Conservation (phyloP, 1,140 invertebrate species). For the Heliconius nattereri region DNA sequence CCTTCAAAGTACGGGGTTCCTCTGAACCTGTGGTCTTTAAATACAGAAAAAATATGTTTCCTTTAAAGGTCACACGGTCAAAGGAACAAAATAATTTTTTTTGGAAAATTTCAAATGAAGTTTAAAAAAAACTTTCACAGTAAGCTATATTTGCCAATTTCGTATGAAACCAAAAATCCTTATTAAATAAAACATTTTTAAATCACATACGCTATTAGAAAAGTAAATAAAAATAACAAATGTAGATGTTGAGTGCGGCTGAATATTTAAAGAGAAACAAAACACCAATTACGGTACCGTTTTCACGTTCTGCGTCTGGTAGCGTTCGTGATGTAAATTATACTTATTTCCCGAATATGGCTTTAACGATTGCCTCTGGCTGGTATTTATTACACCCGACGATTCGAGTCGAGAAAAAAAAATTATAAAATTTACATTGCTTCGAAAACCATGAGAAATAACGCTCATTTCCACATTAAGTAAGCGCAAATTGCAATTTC, state of each 20-base stretch:
- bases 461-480: conserved; percentile 41
- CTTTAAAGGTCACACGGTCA: too few species aligned
- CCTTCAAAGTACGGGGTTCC: too few species aligned
- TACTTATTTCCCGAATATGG: conserved; percentile 43
- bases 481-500: conserved; percentile 28
- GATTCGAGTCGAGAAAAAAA: conserved; percentile 20
- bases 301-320: conserved; percentile 19
- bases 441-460: conserved; percentile 30
- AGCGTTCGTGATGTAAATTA: conserved; percentile 44
- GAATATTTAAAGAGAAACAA: conserved; percentile 5
- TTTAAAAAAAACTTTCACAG: too few species aligned
- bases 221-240: not conserved
- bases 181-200: not conserved
- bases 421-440: conserved; percentile 38
- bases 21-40: too few species aligned
- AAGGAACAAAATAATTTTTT: too few species aligned
- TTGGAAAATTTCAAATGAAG: too few species aligned
- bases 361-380: conserved; percentile 44
- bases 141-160: too few species aligned
- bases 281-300: conserved; percentile 9
- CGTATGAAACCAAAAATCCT: too few species aligned
- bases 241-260: conserved; percentile 6
- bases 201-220: not conserved
- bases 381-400: conserved; percentile 37
- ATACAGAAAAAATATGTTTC: too few species aligned